phyloP scores from a whole-genome alignment of 2,797 vertebrate genomes.

The Prunella strophiata region DNA sequence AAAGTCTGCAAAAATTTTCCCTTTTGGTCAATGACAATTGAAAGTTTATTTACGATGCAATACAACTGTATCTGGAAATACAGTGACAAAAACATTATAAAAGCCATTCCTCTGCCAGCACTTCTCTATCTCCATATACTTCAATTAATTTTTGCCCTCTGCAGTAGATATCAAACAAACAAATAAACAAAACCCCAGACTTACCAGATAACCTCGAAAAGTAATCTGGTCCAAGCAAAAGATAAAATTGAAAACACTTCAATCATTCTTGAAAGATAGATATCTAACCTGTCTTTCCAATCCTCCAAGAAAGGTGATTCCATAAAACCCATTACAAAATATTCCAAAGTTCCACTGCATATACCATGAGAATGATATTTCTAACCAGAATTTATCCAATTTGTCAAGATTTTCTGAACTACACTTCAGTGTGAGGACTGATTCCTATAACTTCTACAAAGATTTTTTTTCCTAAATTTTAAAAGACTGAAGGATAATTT shows the following conservation, averaged over 20 bases:
- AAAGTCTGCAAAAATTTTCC: neutral
- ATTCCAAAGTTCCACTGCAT: neutral
- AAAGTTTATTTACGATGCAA: neutral
- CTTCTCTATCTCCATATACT: neutral
- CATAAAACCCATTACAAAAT: neutral
- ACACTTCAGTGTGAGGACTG: neutral
- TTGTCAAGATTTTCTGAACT: neutral
- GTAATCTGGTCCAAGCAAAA: neutral
- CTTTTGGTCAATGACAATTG: neutral
- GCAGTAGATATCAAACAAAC: neutral
- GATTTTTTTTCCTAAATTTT: neutral
- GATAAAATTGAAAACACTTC: neutral
- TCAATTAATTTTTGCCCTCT: neutral
- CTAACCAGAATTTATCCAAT: neutral
- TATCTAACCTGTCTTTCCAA: neutral
- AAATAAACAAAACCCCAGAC: neutral
- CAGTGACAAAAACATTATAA: neutral
- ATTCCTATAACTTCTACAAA: neutral
- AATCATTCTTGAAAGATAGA: neutral
- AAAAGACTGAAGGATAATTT: neutral
- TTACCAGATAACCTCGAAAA: neutral
- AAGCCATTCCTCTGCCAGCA: neutral
- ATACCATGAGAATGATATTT: accelerated
- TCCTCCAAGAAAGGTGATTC: neutral
- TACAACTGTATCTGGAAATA: neutral